Base-by-base conservation (phyloP, 2,888 invertebrate genomes). In the Cylindroiulus punctatus region DNA sequence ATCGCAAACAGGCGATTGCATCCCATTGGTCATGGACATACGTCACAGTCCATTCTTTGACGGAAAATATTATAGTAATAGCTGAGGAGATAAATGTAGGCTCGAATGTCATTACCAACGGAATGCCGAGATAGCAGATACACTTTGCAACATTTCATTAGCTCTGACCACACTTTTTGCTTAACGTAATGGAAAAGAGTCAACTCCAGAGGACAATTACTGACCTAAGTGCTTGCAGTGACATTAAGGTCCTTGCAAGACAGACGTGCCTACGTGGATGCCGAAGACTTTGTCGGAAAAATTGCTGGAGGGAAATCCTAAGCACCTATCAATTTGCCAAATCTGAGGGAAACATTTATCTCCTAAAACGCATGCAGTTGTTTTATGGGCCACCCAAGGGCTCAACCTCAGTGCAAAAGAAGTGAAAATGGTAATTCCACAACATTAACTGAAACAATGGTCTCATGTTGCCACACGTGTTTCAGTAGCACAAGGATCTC, bases 291-390 rank as follows among this genome's bases (percentile, higher is more conserved):
- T 76, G 76, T 30, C 76, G 30, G 14, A 30, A 12, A 76, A 52
- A 65, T 14, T 12, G 76, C 76, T 76, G 76, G 30, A 76, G 76
- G 76, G 26, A 76, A 76, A 76, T 26, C 14, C 76, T 30, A 30
- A 76, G 76, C 76, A 76, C 30, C 76, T 76, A 26, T 76, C 76
- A 76, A 76, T 76, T 76, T 76, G 76, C 76, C 76, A 30, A 76
- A 26, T 26, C 12, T 76, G 76, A 30, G 30, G 26, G 26, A 30
- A 76, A 30, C 76, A 26, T 76, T 76, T 76, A 76, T 76, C 76
- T 30, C 76, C 0, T 0, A 76, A 30, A 76, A 76, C 30, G 76
- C 30, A 30, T 76, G 76, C 30, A 30, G 14, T 76, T 76, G 14
- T 76, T 76, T 76, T 76, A 76, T 76, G 30, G 76, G 76, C 76